Conservation (phyloP, 1,140 invertebrate species). For the Acromyrmex heyeri region DNA sequence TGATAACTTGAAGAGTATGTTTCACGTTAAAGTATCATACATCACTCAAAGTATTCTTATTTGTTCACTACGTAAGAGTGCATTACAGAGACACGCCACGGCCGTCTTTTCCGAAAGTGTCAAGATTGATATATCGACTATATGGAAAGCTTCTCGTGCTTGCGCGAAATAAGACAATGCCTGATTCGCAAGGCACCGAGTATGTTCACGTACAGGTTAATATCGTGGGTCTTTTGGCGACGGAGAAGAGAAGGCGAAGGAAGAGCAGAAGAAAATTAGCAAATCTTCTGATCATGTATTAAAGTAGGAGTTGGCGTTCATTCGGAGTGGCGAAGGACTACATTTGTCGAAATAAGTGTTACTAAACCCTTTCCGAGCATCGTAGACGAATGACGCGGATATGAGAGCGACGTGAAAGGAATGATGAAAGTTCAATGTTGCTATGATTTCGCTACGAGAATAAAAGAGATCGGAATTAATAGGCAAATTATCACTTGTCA, state of each 20-base stretch:
- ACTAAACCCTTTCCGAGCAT: background rate
- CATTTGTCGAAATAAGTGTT: conserved; percentile 66
- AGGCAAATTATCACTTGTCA: conserved; percentile 57
- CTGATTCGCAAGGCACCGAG: conserved; percentile 29
- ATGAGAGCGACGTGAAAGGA: conserved; percentile 43
- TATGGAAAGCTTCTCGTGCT: background rate
- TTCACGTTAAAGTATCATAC: conserved; percentile 39
- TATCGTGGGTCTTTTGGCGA: background rate
- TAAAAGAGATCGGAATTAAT: conserved; percentile 57
- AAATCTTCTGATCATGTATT: conserved; percentile 55
- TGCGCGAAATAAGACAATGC: conserved; percentile 4
- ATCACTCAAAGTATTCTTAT: conserved; percentile 27
- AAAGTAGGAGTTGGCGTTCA: conserved; percentile 57
- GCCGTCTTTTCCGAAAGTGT: conserved; percentile 29
- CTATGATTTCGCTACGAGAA: background rate
- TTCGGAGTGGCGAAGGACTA: conserved; percentile 21
- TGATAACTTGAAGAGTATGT: conserved; percentile 33
- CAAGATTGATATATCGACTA: conserved; percentile 49
- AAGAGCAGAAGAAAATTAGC: conserved; percentile 66
- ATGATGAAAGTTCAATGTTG: conserved; percentile 38
- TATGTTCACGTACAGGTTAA: conserved; percentile 16
- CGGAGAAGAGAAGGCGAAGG: conserved; percentile 40
- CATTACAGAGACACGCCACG: conserved; percentile 30
- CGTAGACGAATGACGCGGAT: conserved; percentile 13
- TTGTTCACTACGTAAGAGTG: conserved; percentile 23